Conservation (phyloP, 2,888 invertebrate species). For the Cepaea hortensis region DNA sequence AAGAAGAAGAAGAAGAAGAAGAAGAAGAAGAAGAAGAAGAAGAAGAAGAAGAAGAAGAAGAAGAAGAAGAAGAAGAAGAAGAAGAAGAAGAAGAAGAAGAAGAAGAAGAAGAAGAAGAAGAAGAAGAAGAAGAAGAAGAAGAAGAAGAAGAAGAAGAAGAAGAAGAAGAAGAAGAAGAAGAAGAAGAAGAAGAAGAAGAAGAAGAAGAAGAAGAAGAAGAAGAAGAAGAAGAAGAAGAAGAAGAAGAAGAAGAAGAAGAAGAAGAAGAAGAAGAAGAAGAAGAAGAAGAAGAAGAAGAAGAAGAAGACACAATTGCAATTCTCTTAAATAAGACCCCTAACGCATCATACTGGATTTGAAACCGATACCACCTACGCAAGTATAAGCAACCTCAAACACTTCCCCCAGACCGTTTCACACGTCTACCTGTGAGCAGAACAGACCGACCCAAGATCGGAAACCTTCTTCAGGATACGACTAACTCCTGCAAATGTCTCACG, state of each 20-base stretch:
- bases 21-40: not conserved
- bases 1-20: not conserved
- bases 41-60: not conserved
- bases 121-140: not conserved
- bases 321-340: no score
- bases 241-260: not conserved
- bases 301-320: no score
- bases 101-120: not conserved
- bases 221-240: no score
- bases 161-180: not conserved
- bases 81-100: not conserved
- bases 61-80: not conserved
- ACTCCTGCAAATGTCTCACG: no score
- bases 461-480: no score
- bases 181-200: not conserved
- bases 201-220: no score
- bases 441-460: no score
- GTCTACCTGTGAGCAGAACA: no score
- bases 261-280: constrained; percentile 1
- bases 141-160: not conserved
- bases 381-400: no score
- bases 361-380: no score
- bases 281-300: not conserved
- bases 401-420: no score
- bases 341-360: no score